phyloP scores from a whole-genome alignment of 2,113 vertebrate genomes.

The Platichthys stellatus region DNA sequence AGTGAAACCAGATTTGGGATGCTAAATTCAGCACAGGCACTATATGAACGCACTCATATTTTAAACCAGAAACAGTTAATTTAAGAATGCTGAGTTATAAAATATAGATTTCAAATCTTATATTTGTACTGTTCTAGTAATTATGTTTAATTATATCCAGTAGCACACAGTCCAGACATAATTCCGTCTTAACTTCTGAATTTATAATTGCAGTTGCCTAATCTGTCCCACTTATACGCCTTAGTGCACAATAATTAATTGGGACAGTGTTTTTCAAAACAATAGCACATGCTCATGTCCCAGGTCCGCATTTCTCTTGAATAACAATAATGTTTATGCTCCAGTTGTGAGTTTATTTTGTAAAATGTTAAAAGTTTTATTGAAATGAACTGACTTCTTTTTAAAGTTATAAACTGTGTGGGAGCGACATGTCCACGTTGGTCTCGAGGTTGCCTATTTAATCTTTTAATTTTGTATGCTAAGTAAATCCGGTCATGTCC shows the following conservation, averaged over 20 bases:
- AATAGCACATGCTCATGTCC: constrained; percentile 17
- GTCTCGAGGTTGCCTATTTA: constrained; percentile 75
- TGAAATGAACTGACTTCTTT: neutral
- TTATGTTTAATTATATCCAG: neutral
- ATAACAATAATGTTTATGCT: neutral
- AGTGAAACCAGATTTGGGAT: neutral
- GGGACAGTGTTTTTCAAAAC: constrained; percentile 26
- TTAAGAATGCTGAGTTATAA: neutral
- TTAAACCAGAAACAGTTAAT: neutral
- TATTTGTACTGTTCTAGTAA: neutral
- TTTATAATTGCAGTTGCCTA: constrained; percentile 20
- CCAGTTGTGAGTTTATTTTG: neutral
- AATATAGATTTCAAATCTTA: neutral
- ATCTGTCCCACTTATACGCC: constrained; percentile 41
- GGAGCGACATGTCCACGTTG: constrained; percentile 30
- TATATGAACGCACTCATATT: neutral
- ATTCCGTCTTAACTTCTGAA: neutral
- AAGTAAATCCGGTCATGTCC: constrained; percentile 81
- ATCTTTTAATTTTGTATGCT: constrained; percentile 76
- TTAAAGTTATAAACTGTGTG: neutral
- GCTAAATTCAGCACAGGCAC: neutral
- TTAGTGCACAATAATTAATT: constrained; percentile 45
- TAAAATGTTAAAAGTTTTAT: neutral
- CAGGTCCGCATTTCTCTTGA: neutral
- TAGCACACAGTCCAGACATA: neutral